Evolutionary conservation across 2,113 vertebrate genomes (phyloP), one percentile per base, ranked within the genome.

Genomic region (Beaufortia kweichowensis): DNA sequence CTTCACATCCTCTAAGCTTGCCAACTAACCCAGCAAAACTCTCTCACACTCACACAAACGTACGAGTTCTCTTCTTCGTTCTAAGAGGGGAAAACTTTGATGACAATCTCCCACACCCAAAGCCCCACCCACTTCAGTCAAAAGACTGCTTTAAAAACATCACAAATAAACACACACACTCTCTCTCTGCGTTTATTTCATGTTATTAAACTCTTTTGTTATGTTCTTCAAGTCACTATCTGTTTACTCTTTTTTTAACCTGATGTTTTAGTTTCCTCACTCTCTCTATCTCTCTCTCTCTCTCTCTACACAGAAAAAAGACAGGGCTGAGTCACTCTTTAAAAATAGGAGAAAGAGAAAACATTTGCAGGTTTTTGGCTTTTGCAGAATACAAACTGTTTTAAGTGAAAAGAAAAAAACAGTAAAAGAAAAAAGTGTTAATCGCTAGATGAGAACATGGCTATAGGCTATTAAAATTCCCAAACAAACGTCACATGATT

Each of bases 401-500:
- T 83, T 80, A 77, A 64, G 80, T 61, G 82, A 79, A 65, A 39
- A 73, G 70, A 33, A 65, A 76, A 64, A 48, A 26, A 46, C 60
- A 72, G 83, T 81, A 73, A 78, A 41, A 86, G 90, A 90, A 91
- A 87, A n/a, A 4, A 80, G 84, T 75, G 19, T 83, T 82, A 85
- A 86, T 81, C 75, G 84, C 86, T 77, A 85, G 86, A 88, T 83
- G 82, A 73, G 50, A 68, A 56, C 61, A 35, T 23, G 75, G 72
- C 80, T 79, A 65, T 75, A 68, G 83, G 79, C 78, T 55, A 69
- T 55, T 55, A 83, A 84, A 87, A 82, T 55, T 48, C n/a, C 3
- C 48, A 55, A 74, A 66, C 81, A 80, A 80, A 83, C 77, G 86
- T 87, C 84, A 86, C 82, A 90, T 84, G 87, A 89, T 76, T 86